Percentiles rank a stretch among this genome's conserved stretches.
Evolutionary conservation across 2,113 vertebrate species (phyloP).

Genomic region (Mystacornis crossleyi): DNA sequence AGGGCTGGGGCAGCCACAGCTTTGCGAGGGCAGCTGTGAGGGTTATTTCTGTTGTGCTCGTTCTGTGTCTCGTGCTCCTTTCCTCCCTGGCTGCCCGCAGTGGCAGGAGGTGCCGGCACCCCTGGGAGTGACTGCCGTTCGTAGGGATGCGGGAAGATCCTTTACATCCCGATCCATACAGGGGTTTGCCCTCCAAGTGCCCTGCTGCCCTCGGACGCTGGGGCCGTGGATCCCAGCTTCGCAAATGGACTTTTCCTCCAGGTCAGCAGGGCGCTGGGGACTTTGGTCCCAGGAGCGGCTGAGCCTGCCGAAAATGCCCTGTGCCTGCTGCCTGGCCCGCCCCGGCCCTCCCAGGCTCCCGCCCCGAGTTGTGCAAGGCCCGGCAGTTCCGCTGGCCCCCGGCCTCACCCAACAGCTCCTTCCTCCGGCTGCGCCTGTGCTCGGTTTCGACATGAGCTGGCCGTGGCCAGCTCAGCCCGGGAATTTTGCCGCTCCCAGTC

Average conservation of each 20-base stretch:
- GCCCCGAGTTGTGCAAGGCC: background rate
- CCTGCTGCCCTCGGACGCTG: accelerated
- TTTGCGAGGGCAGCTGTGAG: background rate
- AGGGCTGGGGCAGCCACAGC: no score
- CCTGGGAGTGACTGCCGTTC: background rate
- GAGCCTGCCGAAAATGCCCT: accelerated
- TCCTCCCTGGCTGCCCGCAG: background rate
- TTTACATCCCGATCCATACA: accelerated
- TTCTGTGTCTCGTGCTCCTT: background rate
- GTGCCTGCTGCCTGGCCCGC: background rate
- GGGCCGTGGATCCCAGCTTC: background rate
- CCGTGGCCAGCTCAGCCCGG: background rate
- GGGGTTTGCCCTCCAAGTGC: background rate
- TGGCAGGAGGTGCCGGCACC: background rate
- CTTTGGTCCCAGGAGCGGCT: background rate
- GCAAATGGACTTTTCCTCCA: background rate
- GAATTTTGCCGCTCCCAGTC: background rate
- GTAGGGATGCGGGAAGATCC: background rate
- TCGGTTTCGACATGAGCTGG: constrained; percentile 26
- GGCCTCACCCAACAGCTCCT: constrained; percentile 49
- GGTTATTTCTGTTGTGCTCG: background rate
- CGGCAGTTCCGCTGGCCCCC: background rate
- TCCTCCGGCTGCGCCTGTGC: background rate
- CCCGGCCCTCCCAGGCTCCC: background rate
- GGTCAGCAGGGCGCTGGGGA: background rate